Base-by-base conservation (phyloP, 1,140 invertebrate genomes). In the Penaeus chinensis region DNA sequence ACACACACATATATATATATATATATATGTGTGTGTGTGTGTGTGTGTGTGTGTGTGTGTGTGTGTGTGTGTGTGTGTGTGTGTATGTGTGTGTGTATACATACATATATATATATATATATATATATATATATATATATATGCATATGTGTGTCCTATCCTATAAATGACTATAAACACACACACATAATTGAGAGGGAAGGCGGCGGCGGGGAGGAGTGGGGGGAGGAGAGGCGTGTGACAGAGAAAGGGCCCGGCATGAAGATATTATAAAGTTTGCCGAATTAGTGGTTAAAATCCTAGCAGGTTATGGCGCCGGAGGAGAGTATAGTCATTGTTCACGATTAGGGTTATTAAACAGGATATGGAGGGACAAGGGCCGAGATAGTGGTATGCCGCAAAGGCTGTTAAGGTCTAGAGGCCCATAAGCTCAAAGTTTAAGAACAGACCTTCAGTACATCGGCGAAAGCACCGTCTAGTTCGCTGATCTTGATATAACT, bases 261-360 rank as follows among this genome's bases (percentile, higher is more conserved):
- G 76, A 79, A 27, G 71, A 61, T 60, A 65, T 69, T 27, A 54
- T 54, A 71, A 86, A 86, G 84, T 86, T 86, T 86, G 63, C 47
- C 32, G 77, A 86, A 86, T 86, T 86, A 86, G 84, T 81, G 61
- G 27, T 77, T 63, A 86, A 86, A 71, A 86, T 71, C 62, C 76
- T 24, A 32, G n/a, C 84, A 86, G 84, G 77, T 86, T 81, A 86
- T 79, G 61, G 66, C 65, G 11, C 16, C 54, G 66, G 76, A 62
- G 85, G 69, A 77, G 37, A 71, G 60, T 61, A 54, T 27, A 20
- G 77, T 69, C 80, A 83, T 83, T 82, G 69, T 76, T 87, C 85
- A 87, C 81, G 81, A 87, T 87, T 87, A 83, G 54, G 60, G 85
- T 74, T 82, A 87, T 87, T 87, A 87, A 82, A 87, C 81, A 66